Conservation (phyloP, 2,888 invertebrate genomes). For the Melinaea menophilus region DNA sequence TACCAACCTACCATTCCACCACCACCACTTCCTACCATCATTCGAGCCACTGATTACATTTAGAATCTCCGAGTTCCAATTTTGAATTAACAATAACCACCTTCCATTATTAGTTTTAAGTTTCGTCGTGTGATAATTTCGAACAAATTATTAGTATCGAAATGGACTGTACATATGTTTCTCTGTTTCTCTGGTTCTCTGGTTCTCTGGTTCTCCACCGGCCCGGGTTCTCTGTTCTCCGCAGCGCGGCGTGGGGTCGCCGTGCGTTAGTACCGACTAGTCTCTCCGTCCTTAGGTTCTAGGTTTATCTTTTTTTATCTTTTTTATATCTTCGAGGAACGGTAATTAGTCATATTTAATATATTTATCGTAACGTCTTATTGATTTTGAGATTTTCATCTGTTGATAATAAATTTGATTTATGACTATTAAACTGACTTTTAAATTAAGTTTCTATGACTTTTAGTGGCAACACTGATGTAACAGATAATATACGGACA, state of each 20-base stretch:
- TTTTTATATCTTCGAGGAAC: conserved; percentile 39
- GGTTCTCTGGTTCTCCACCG: too few species aligned
- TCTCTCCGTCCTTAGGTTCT: conserved; percentile 47
- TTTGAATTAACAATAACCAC: conserved; percentile 17
- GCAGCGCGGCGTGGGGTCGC: conserved; percentile 53
- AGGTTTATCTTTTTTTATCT: conserved; percentile 37
- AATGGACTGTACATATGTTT: conserved; percentile 15
- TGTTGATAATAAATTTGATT: conserved; percentile 7
- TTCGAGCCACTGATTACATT: background rate
- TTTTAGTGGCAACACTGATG: conserved; percentile 22
- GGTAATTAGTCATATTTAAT: conserved; percentile 33
- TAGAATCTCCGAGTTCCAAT: background rate
- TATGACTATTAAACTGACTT: background rate
- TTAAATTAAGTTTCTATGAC: background rate
- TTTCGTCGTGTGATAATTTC: conserved; percentile 38
- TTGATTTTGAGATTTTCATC: background rate
- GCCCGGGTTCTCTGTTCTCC: conserved; percentile 12
- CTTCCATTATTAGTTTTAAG: conserved; percentile 25
- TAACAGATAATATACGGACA: background rate
- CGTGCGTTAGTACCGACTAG: conserved; percentile 47
- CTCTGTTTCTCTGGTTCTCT: conserved; percentile 1
- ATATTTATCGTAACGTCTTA: background rate
- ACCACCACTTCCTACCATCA: background rate
- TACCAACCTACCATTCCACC: conserved; percentile 5
- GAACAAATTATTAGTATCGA: conserved; percentile 35